phyloP scores from a whole-genome alignment of 53 echinoderm and acorn worm genomes.

The Actinopyga echinites region DNA sequence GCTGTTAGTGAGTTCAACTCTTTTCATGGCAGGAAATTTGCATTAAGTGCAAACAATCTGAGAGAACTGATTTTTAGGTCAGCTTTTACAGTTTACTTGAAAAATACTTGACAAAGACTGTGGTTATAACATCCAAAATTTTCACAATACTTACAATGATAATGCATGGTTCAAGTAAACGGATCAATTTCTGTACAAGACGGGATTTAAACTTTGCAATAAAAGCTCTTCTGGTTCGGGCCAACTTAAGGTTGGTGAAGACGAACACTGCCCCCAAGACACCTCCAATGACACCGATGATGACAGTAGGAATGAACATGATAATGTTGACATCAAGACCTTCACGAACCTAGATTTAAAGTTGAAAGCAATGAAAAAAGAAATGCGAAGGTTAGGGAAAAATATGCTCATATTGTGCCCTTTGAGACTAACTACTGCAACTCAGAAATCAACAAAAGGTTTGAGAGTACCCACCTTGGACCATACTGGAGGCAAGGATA shows the following conservation, averaged over 20 bases:
- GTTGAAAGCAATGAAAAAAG: not conserved
- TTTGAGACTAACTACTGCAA: no score
- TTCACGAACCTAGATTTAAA: constrained; percentile 70
- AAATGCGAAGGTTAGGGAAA: no score
- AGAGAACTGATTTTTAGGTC: no score
- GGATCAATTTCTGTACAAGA: constrained; percentile 71
- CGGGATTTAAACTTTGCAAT: constrained; percentile 49
- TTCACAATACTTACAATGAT: constrained; percentile 77
- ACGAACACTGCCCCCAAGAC: constrained; percentile 87
- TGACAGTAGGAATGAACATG: constrained; percentile 96
- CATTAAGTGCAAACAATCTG: no score
- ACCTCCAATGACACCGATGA: constrained; percentile 82
- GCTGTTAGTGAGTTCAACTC: not conserved
- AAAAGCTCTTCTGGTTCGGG: constrained; percentile 72
- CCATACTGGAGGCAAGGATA: no score
- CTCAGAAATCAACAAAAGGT: no score
- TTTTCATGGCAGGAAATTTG: no score
- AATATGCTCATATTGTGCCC: no score
- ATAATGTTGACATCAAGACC: constrained; percentile 97
- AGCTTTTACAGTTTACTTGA: no score
- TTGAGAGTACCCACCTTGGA: no score
- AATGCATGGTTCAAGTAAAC: constrained; percentile 82
- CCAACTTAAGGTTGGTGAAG: constrained; percentile 89
- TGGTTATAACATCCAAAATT: no score
- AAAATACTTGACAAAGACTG: no score